Percentiles rank a stretch among this genome's conserved stretches.
These are phyloP conservation scores for Magallana ariakensis DNA, from an alignment of 1,140 invertebrate genomes.

Conservation along the genomic window DNA sequence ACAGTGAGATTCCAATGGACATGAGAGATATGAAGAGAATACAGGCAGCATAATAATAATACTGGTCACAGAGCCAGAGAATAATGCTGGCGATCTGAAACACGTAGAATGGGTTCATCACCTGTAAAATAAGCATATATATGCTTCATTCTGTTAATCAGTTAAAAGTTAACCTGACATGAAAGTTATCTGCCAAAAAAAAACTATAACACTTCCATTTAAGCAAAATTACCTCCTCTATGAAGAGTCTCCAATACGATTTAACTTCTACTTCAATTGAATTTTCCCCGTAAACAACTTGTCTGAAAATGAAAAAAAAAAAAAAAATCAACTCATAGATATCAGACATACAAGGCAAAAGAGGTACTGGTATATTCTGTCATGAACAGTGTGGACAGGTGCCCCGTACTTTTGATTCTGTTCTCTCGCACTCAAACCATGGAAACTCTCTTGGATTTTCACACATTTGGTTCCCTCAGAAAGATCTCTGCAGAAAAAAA, in stretches of 20 bases:
- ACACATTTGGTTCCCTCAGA: slow-evolving; percentile 76
- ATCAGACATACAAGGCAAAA: too few species aligned
- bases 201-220: too few species aligned
- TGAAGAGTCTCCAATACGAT: slow-evolving; percentile 80
- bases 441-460: slow-evolving; percentile 73
- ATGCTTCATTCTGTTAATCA: neutral
- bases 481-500: slow-evolving; percentile 72
- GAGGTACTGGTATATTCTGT: too few species aligned
- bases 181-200: too few species aligned
- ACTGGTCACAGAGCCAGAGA: slow-evolving; percentile 83
- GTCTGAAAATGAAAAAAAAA: slow-evolving; percentile 71
- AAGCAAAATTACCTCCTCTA: slow-evolving; percentile 71
- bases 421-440: slow-evolving; percentile 72
- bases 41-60: slow-evolving; percentile 83
- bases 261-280: slow-evolving; percentile 82
- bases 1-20: slow-evolving; percentile 80
- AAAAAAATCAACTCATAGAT: too few species aligned
- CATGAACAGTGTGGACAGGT: too few species aligned
- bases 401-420: slow-evolving; percentile 75
- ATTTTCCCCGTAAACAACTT: slow-evolving; percentile 81
- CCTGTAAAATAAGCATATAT: slow-evolving; percentile 73
- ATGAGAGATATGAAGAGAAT: slow-evolving; percentile 83
- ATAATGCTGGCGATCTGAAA: slow-evolving; percentile 82
- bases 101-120: slow-evolving; percentile 96
- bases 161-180: neutral